phyloP scores from a whole-genome alignment of 2,888 invertebrate species.

The Dusona sp. region DNA sequence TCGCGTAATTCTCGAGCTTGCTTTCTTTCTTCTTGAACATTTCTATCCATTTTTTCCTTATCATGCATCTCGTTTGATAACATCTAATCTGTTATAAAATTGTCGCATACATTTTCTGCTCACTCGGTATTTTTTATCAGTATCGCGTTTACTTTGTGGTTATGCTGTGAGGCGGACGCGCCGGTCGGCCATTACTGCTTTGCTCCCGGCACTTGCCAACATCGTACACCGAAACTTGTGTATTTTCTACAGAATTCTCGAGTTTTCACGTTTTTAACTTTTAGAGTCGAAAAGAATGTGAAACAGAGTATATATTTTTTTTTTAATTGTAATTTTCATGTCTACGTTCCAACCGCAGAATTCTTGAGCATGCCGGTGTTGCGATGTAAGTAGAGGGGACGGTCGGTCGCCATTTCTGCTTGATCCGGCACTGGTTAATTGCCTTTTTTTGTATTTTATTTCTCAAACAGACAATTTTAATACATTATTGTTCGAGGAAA shows the following conservation, averaged over 20 bases:
- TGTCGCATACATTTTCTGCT: background rate
- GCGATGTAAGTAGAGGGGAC: slow-evolving; percentile 1
- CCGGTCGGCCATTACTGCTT: slow-evolving; percentile 82
- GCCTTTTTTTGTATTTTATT: slow-evolving; percentile 2
- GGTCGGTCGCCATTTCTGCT: slow-evolving; percentile 55
- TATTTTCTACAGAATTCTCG: slow-evolving; percentile 16
- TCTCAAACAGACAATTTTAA: background rate
- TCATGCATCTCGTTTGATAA: background rate
- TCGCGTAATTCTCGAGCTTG: slow-evolving; percentile 9
- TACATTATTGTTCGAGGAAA: background rate
- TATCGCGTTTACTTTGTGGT: slow-evolving; percentile 77
- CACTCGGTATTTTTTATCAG: background rate
- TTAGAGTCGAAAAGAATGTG: background rate
- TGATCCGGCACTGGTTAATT: slow-evolving; percentile 60
- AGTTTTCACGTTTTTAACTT: background rate
- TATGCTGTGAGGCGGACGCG: slow-evolving; percentile 82
- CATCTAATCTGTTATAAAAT: background rate
- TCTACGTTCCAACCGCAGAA: background rate
- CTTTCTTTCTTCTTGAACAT: background rate
- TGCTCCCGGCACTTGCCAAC: slow-evolving; percentile 73
- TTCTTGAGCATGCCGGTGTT: slow-evolving; percentile 37
- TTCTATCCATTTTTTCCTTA: background rate
- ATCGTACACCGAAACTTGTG: slow-evolving; percentile 44
- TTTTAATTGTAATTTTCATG: background rate
- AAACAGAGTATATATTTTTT: background rate